Base-by-base conservation (phyloP, 1,140 invertebrate genomes). In the Drosophila persimilis region DNA sequence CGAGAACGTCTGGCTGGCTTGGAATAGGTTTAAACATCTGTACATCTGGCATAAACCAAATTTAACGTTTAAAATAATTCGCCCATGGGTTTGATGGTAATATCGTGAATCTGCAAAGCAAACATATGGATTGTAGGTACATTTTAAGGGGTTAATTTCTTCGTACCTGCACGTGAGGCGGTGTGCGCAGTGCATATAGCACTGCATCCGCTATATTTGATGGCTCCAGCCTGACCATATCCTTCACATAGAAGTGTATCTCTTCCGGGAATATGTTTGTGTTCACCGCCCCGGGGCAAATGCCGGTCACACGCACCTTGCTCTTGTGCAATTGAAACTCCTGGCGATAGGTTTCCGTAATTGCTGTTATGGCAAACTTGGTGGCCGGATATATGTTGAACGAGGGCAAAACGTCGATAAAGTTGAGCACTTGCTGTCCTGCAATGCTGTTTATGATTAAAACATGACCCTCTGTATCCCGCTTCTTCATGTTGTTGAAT, bases 391-490 rank as follows among this genome's bases (percentile, higher is more conserved):
- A 95, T 51, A 94, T 93, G 61, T 93, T 93, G 4, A 91, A 81
- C 2, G 84, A 90, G 1, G 90, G 90, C 52, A 91, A 45, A 3
- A 91, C 85, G 67, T 88, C 88, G 15, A 91, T 90, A 61, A 91
- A 90, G 26, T 91, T 90, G 7, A 90, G 71, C 7, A 92, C 90
- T 26, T 80, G 71, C 44, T 92, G 91, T 0, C 91, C 91, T 2
- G 90, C 84, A 45, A 90, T 91, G 57, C 88, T 91, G 56, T 90
- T 91, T 0, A 91, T 89, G 2, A 90, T 89, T 6, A 90, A 52
- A 6, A 97, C 94, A 66, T 96, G 95, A 0, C 95, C 96, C 66
- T 94, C 92, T 8, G 94, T 92, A 2, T 92, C 92, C 6, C 93
- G 91, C 71, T 93, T 93, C 48, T 90, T 92, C 95, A 97, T 96